Percentiles rank a stretch among this genome's conserved stretches.
Conservation (phyloP, 2,113 vertebrate genomes). For the Dolichotis patagonum region DNA sequence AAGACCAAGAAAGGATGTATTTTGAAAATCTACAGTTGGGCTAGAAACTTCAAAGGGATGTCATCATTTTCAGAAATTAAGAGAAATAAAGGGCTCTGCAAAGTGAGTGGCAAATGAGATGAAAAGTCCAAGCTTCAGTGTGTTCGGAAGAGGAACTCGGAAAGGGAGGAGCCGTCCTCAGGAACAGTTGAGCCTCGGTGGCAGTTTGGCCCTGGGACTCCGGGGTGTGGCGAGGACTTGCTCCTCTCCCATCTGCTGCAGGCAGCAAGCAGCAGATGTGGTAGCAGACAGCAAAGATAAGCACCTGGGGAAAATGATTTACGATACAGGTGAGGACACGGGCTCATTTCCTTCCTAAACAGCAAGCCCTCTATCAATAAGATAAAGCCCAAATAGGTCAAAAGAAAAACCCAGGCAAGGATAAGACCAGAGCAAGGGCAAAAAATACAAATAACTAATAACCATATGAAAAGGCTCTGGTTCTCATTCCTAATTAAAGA, state of each 20-base stretch:
- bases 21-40: neutral
- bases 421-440: neutral
- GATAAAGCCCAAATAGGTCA: neutral
- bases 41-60: neutral
- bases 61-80: neutral
- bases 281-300: neutral
- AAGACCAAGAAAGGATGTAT: neutral
- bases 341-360: constrained; percentile 25
- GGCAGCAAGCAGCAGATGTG: neutral
- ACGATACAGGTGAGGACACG: neutral
- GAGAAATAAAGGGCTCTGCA: neutral
- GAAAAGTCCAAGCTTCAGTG: neutral
- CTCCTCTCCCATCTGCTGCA: no score
- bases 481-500: neutral
- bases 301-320: neutral
- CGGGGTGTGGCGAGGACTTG: neutral
- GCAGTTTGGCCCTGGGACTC: neutral
- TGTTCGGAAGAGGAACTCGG: neutral
- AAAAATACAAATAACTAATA: neutral
- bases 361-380: constrained; percentile 26
- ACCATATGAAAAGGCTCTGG: neutral
- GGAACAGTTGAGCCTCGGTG: neutral
- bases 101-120: neutral
- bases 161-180: neutral
- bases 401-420: neutral